These are phyloP conservation scores for Varecia variegata DNA, from an alignment of 2,797 vertebrate species.

Conservation along the genomic window DNA sequence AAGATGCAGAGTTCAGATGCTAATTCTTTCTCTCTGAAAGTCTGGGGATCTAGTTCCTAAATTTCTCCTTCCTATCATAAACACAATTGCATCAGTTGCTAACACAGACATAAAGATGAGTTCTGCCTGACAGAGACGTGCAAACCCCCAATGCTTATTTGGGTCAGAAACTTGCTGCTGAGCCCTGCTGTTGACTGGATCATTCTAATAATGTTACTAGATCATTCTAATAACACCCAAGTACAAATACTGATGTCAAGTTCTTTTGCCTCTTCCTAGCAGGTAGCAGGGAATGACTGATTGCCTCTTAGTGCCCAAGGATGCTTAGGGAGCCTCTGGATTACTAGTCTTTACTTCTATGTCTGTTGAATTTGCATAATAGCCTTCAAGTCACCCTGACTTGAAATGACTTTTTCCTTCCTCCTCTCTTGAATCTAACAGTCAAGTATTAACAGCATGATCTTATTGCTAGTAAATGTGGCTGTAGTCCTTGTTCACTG, in stretches of 20 bases:
- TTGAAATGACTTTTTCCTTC: conserved; percentile 48
- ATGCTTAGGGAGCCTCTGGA: background rate
- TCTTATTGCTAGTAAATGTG: background rate
- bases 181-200: background rate
- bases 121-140: background rate
- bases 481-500: conserved; percentile 33
- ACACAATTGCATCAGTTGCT: background rate
- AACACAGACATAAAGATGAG: background rate
- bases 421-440: conserved; percentile 32
- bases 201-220: background rate
- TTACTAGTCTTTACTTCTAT: background rate
- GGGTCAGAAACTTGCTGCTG: background rate
- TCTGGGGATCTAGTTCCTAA: background rate
- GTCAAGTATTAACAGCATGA: background rate
- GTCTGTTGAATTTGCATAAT: conserved; percentile 42
- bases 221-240: background rate
- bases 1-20: conserved; percentile 18
- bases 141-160: background rate
- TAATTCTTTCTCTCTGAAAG: conserved; percentile 2
- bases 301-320: background rate
- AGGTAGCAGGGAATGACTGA: background rate
- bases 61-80: background rate
- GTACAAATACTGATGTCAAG: background rate
- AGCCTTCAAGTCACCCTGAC: conserved; percentile 10
- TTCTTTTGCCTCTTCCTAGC: background rate